Evolutionary conservation across 2,113 vertebrate genomes (phyloP), one percentile per base, ranked within the genome.

Genomic region (Chascanopsetta lugubris): DNA sequence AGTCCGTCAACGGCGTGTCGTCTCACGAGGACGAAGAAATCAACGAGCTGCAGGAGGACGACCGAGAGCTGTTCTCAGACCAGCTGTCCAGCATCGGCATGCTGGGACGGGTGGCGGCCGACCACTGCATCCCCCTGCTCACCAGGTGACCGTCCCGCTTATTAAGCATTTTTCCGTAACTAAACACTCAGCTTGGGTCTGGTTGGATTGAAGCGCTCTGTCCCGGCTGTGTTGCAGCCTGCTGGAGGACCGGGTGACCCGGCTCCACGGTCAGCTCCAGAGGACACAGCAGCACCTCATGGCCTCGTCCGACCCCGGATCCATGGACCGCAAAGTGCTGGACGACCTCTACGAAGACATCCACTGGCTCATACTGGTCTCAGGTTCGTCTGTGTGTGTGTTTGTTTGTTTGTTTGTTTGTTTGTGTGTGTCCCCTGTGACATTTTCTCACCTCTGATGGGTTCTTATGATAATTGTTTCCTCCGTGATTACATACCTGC

Each of bases 341-440:
- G 97, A 98, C 74, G 96, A 99, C 74, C 93, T 99, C 42, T 99
- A 98, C 7, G 97, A 99, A 91, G 97, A 99, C 91, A 99, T 99
- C 91, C 97, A 99, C 93, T 99, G 97, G 97, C 94, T 99, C 80
- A 95, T 99, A 87, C 92, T 99, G 93, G 97, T 99, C 87, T 95
- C 96, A 95, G 97, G 97, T 99, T 64, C 29, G 27, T 24, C 29
- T 7, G 8, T n/a, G n/a, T n/a, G n/a, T 21, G 43, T n/a, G 5
- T 18, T 12, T 61, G 6, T 24, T 13, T 24, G 24, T 68, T n/a
- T 51, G 9, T 29, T 12, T 61, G 1, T 55, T 53, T 6, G 5
- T 32, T 59, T 50, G 11, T 4, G 38, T 42, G n/a, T n/a, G n/a
- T n/a, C n/a, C n/a, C n/a, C n/a, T n/a, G n/a, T n/a, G n/a, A n/a